Conservation (phyloP, 2,797 vertebrate genomes). For the Pipistrellus pipistrellus region DNA sequence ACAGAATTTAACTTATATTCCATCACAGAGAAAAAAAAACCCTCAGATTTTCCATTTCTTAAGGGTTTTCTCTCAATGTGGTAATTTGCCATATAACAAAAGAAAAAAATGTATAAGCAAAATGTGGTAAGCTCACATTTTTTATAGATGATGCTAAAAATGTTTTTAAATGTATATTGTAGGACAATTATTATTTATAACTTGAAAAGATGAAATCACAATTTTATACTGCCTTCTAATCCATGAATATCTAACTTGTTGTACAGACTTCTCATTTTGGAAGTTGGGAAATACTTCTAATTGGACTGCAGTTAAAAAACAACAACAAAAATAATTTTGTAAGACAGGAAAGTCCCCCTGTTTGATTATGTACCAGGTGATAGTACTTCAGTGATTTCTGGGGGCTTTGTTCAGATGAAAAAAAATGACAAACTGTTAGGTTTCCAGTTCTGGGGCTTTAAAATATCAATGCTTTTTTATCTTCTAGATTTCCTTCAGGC, state of each 20-base stretch:
- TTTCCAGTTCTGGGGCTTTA: slow-evolving; percentile 59
- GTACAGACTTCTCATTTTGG: slow-evolving; percentile 57
- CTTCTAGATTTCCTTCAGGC: slow-evolving; percentile 3
- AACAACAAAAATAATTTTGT: slow-evolving; percentile 44
- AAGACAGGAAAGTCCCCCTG: background rate
- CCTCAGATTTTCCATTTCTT: slow-evolving; percentile 48
- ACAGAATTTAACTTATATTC: slow-evolving; percentile 31
- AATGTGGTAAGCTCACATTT: slow-evolving; percentile 22
- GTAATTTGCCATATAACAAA: slow-evolving; percentile 42
- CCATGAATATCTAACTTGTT: slow-evolving; percentile 41
- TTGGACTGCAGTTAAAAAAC: slow-evolving; percentile 16
- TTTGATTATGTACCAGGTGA: background rate
- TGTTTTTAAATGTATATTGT: background rate
- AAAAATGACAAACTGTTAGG: slow-evolving; percentile 2
- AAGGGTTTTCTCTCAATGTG: slow-evolving; percentile 40
- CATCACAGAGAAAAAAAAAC: slow-evolving; percentile 60
- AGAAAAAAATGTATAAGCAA: background rate
- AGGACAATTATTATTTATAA: slow-evolving; percentile 44
- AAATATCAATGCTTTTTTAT: slow-evolving; percentile 40
- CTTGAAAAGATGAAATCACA: slow-evolving; percentile 49
- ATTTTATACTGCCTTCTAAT: slow-evolving; percentile 56
- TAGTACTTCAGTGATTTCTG: background rate
- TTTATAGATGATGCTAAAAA: slow-evolving; percentile 44
- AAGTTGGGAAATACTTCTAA: slow-evolving; percentile 66
- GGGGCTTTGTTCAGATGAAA: background rate